Conservation (phyloP, 2,888 invertebrate genomes). For the Lathronympha strigana region DNA sequence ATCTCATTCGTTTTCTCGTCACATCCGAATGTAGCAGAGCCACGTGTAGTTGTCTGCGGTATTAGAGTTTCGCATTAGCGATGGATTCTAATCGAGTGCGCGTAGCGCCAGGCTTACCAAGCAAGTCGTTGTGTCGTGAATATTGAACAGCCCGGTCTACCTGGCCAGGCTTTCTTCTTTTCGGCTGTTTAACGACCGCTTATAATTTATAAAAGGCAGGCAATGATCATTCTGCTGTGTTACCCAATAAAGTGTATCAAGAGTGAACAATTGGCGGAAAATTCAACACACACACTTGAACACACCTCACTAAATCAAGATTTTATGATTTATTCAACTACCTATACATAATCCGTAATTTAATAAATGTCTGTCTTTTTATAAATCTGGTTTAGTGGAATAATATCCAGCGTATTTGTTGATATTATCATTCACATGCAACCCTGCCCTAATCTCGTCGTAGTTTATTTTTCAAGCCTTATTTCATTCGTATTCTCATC, state of each 20-base stretch:
- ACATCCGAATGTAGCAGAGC: constrained; percentile 12
- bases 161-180: constrained; percentile 61
- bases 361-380: neutral
- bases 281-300: too few relatives aligned
- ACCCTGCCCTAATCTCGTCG: constrained; percentile 3
- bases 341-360: neutral
- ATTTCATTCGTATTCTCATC: constrained; percentile 20
- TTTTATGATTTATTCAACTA: too few relatives aligned
- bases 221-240: too few relatives aligned
- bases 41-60: constrained; percentile 20
- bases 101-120: constrained; percentile 55
- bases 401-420: neutral
- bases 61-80: constrained; percentile 35
- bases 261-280: too few relatives aligned
- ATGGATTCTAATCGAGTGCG: constrained; percentile 49
- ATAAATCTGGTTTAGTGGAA: too few relatives aligned
- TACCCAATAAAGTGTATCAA: neutral
- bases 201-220: constrained; percentile 55
- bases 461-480: constrained; percentile 12
- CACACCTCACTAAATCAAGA: too few relatives aligned
- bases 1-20: constrained; percentile 23
- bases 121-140: constrained; percentile 60
- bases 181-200: constrained; percentile 53
- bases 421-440: neutral
- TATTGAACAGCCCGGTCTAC: constrained; percentile 59